Conservation (phyloP, 2,797 vertebrate genomes). For the Hyperoplus lanceolatus region DNA sequence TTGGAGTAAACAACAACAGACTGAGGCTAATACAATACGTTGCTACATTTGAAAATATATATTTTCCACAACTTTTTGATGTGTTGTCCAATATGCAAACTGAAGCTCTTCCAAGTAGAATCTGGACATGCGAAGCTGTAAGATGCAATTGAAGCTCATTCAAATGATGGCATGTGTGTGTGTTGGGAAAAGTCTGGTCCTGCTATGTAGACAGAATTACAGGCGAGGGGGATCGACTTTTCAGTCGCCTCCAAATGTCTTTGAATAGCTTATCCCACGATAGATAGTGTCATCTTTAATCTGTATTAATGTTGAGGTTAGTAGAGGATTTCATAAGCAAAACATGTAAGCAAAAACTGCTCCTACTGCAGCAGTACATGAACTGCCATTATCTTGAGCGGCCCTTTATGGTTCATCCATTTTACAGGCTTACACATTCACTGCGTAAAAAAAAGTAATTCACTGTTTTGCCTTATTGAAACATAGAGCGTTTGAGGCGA, state of each 20-base stretch:
- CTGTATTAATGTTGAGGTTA: slow-evolving; percentile 6
- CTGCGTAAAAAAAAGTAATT: background rate
- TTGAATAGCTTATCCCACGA: slow-evolving; percentile 1
- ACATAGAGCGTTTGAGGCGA: background rate
- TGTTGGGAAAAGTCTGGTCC: background rate
- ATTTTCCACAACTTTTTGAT: too few species aligned
- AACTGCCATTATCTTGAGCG: background rate
- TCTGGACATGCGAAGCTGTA: background rate
- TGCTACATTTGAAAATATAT: too few species aligned
- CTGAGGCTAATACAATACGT: too few species aligned
- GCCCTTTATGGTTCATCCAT: background rate
- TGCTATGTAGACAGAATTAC: background rate
- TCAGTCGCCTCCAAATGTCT: background rate
- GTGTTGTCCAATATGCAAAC: too few species aligned
- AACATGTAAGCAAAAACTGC: background rate
- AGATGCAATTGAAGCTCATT: background rate
- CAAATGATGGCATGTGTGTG: background rate
- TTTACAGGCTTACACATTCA: background rate
- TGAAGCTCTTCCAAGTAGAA: too few species aligned
- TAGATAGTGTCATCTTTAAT: background rate
- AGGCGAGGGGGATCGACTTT: background rate
- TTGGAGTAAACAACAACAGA: background rate
- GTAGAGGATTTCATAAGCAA: background rate
- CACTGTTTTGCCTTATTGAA: background rate
- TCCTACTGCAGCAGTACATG: background rate